phyloP scores from a whole-genome alignment of 2,113 vertebrate genomes.

The Myrmecophaga tridactyla region DNA sequence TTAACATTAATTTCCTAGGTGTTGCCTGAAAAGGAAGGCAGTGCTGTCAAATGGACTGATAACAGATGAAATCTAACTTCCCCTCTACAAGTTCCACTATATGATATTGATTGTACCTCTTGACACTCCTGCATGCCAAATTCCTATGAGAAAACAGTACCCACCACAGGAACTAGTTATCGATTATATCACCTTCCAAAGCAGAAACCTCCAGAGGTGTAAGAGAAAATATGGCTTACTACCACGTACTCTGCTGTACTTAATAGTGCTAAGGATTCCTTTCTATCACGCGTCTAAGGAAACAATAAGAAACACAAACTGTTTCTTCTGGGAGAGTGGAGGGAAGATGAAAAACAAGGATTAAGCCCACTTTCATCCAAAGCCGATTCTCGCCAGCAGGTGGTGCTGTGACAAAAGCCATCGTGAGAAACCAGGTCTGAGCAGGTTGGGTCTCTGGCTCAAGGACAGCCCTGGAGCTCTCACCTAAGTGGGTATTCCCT shows the following conservation, averaged over 20 bases:
- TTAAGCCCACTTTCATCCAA: background rate
- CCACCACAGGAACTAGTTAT: background rate
- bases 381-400: slow-evolving; percentile 41
- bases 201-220: background rate
- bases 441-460: no score
- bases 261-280: background rate
- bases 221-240: rapidly evolving
- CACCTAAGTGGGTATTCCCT: background rate
- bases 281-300: background rate
- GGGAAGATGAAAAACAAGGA: background rate
- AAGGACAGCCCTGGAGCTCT: no score
- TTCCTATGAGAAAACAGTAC: background rate
- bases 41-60: background rate
- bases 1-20: background rate
- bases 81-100: background rate
- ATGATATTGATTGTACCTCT: background rate
- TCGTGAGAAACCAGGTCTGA: background rate
- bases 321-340: background rate
- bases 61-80: background rate
- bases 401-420: slow-evolving; percentile 58
- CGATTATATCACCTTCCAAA: background rate
- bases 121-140: background rate
- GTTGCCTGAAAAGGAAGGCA: background rate
- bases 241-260: background rate
- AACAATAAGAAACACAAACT: background rate